Base-by-base conservation (phyloP, 2,888 invertebrate species). In the Ecliptopera silaceata region DNA sequence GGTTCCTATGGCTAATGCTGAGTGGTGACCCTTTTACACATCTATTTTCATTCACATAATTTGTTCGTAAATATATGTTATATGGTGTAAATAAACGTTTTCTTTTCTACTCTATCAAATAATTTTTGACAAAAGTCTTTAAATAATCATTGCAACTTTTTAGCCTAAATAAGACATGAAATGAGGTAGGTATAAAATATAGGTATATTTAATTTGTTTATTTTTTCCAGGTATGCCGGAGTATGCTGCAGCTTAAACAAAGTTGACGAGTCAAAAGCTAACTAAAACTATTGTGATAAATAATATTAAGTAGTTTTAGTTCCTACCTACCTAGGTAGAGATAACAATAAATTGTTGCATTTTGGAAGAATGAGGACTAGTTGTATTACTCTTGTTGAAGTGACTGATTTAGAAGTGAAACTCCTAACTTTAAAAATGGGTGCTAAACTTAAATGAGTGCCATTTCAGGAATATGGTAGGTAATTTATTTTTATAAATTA, bases 221-320 rank as follows among this genome's bases (percentile, higher is more conserved):
- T 50, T 59, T 51, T 59, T 82, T 82, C 39, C 81, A 91, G 91
- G 46, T 90, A 79, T 46, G 91, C 91, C 8, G 91, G 91, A 29
- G 83, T 91, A 11, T 91, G 91, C 77, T 91, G 91, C 72, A 58
- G 51, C 50, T 55, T 48, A 31, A 13, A 49, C 32, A 53, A 58
- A 26, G 58, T 58, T 20, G 52, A 58, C 36, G 6, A 15, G 13
- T 10, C 15, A 38, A 10, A 18, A 10, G 41, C 26, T 53, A 17
- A 36, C 36, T 52, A 61, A 59, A 54, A 29, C 20, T 26, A 38
- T 46, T 59, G 59, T 59, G 56, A 56, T 62, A 46, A 56, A 29
- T 44, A 38, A 39, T 44, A 45, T 15, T 22, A 41, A 41, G 20
- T 22, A 39, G 10, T 6, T 2, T 42, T 26, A 10, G 10, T 22